A percentile compares a stretch with the other conserved stretches of the same genome.
Evolutionary conservation across 2,113 vertebrate species (phyloP).

Genomic region (Girardinichthys multiradiatus): DNA sequence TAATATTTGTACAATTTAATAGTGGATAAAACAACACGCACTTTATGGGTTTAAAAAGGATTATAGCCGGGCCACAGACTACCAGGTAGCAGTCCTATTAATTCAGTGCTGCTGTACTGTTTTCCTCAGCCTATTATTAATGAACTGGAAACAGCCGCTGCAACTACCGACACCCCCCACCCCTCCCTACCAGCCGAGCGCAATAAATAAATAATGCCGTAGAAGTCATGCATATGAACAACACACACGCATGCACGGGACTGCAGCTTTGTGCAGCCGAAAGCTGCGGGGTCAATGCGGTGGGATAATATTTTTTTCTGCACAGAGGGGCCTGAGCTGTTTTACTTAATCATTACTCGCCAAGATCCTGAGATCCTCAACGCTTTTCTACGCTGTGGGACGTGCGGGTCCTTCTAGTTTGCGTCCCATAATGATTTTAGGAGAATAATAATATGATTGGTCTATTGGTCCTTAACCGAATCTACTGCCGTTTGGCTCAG

Average conservation of each 20-base stretch:
- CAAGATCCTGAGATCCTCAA: conserved; percentile 4
- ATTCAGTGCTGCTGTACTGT: conserved; percentile 63
- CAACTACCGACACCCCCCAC: conserved; percentile 35
- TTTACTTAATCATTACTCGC: conserved; percentile 7
- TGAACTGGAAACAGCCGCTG: conserved; percentile 70
- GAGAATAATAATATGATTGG: background rate
- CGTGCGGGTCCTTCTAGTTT: background rate
- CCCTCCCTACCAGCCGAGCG: conserved; percentile 61
- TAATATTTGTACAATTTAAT: background rate
- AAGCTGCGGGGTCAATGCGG: conserved; percentile 64
- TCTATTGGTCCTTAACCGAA: background rate
- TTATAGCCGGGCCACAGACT: background rate
- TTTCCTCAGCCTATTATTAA: conserved; percentile 72
- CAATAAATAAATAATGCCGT: conserved; percentile 80
- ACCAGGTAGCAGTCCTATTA: conserved; percentile 55
- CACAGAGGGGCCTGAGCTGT: conserved; percentile 27
- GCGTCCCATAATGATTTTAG: background rate
- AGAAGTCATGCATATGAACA: conserved; percentile 80
- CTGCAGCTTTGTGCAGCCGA: conserved; percentile 58
- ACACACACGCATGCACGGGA: conserved; percentile 62
- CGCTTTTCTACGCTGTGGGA: background rate
- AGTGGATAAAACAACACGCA: background rate
- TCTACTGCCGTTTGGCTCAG: too few relatives aligned
- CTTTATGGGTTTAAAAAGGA: background rate
- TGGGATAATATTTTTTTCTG: conserved; percentile 55